phyloP scores from a whole-genome alignment of 2,797 vertebrate species.

The Enteromius unitaeniatus region DNA sequence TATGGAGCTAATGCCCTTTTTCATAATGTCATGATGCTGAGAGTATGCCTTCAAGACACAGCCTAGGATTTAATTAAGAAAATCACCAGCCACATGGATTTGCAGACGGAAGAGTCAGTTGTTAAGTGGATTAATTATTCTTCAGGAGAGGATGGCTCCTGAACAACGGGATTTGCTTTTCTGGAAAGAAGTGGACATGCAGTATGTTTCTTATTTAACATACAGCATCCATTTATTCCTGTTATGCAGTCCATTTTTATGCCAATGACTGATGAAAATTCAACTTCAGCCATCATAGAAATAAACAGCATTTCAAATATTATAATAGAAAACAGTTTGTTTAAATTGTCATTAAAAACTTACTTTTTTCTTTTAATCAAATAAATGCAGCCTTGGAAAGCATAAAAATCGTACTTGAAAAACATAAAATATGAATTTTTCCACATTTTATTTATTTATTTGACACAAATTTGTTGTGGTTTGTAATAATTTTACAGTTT shows the following conservation, averaged over 20 bases:
- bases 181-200: conserved; percentile 20
- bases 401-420: not conserved
- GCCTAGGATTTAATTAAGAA: conserved; percentile 67
- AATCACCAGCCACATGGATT: conserved; percentile 64
- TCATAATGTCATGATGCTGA: conserved; percentile 42
- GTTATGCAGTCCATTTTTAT: not conserved
- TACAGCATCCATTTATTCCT: not conserved
- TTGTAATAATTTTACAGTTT: not conserved
- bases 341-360: not conserved
- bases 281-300: not conserved
- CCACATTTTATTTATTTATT: not conserved
- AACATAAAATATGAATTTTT: not conserved
- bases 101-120: conserved; percentile 54
- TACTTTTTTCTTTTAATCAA: not conserved
- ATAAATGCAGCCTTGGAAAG: not conserved
- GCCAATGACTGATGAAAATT: not conserved
- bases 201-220: conserved; percentile 23
- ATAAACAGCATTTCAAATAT: not conserved
- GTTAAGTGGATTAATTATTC: conserved; percentile 68
- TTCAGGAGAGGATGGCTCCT: conserved; percentile 47
- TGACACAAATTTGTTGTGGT: not conserved
- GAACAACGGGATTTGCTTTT: conserved; percentile 26
- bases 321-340: not conserved
- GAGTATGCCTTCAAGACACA: conserved; percentile 58
- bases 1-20: conserved; percentile 44